These are phyloP conservation scores for Lutra lutra DNA, from an alignment of 2,797 vertebrate species.

Conservation along the genomic window DNA sequence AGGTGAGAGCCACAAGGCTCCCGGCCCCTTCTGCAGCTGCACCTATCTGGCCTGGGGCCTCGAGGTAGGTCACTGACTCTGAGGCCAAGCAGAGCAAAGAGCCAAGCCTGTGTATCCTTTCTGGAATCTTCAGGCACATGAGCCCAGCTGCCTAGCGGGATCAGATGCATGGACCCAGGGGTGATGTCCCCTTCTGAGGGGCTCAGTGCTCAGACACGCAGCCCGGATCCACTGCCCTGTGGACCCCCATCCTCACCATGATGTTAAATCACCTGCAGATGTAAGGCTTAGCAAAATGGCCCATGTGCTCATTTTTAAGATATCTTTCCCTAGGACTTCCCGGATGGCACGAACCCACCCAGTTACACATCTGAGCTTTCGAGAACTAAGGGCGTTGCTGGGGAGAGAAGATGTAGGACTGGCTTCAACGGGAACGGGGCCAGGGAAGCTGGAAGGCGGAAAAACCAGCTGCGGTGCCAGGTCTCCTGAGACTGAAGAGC, in stretches of 20 bases:
- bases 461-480: rapidly evolving
- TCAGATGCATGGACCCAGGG: not conserved
- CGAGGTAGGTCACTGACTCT: not conserved
- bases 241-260: rapidly evolving
- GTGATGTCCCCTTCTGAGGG: not conserved
- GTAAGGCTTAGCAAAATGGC: not conserved
- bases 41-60: rapidly evolving
- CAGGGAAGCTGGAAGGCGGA: not conserved
- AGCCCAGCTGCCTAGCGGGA: not conserved
- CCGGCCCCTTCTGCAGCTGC: rapidly evolving
- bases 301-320: not conserved
- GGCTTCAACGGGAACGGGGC: not conserved
- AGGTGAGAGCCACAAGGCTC: not conserved
- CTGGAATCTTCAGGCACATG: not conserved
- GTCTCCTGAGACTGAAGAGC: not conserved
- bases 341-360: not conserved
- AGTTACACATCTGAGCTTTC: not conserved
- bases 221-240: not conserved
- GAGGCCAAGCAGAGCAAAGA: not conserved
- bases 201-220: rapidly evolving
- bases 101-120: rapidly evolving
- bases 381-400: not conserved
- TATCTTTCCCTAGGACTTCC: not conserved
- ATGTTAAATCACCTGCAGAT: not conserved
- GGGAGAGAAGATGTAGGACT: not conserved